Evolutionary conservation across 2,888 invertebrate genomes (phyloP).

Genomic region (Dryococelus australis): DNA sequence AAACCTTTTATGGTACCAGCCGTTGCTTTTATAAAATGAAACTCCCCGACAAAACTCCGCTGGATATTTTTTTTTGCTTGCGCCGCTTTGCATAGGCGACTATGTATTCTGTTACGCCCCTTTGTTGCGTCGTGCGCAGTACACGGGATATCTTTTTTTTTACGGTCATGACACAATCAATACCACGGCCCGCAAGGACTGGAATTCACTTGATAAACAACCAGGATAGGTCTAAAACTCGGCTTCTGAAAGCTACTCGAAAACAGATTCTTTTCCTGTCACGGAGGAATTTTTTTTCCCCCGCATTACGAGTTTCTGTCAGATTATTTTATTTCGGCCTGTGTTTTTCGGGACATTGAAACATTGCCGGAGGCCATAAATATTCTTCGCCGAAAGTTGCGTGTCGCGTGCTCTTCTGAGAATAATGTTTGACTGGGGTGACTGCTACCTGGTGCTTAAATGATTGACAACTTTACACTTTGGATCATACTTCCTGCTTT

Average conservation of each 20-base stretch:
- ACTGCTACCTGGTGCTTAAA: too few species aligned
- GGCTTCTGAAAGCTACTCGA: background rate
- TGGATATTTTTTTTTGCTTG: background rate
- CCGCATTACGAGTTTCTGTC: background rate
- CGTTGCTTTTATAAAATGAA: conserved; percentile 3
- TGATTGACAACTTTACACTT: too few species aligned
- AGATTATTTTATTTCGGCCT: background rate
- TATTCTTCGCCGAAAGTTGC: background rate
- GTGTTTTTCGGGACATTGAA: background rate
- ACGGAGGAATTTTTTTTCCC: background rate
- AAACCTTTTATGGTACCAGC: background rate
- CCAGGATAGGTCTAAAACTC: background rate
- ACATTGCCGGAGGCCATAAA: background rate
- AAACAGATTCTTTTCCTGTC: background rate
- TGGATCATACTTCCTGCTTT: too few species aligned
- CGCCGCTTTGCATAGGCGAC: background rate
- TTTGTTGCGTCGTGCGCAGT: background rate
- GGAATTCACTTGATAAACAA: background rate
- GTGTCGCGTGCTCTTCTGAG: too few species aligned
- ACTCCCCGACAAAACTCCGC: background rate
- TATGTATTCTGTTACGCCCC: conserved; percentile 16
- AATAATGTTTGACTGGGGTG: too few species aligned
- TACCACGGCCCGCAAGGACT: background rate
- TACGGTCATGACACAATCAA: background rate
- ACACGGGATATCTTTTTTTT: background rate